phyloP scores from a whole-genome alignment of 2,888 invertebrate genomes.

The Parnassius glacialis region DNA sequence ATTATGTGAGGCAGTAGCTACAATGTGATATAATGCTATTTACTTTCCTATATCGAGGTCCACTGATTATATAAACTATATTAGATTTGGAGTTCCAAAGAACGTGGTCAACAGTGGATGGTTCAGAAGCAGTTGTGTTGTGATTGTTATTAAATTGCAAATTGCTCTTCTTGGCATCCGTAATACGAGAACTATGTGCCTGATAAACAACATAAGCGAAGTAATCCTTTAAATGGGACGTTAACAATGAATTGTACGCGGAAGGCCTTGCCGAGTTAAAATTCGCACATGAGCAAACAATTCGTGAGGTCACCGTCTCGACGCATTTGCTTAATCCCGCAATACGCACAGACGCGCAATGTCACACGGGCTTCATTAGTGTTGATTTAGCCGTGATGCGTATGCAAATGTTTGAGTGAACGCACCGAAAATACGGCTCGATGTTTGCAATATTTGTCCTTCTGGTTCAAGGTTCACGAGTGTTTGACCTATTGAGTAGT shows the following conservation, averaged over 20 bases:
- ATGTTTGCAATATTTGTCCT: conserved; percentile 8
- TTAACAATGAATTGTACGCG: conserved; percentile 38
- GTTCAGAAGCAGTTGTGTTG: too few relatives aligned
- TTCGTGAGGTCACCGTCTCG: conserved; percentile 40
- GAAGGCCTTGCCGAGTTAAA: conserved; percentile 50
- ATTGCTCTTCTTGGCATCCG: conserved; percentile 1
- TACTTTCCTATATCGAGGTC: too few relatives aligned
- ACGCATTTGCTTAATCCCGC: conserved; percentile 26
- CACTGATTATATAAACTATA: too few relatives aligned
- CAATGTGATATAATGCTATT: too few relatives aligned
- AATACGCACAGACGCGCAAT: conserved; percentile 3
- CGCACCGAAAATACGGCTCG: background rate
- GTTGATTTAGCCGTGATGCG: conserved; percentile 11
- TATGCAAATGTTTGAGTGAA: conserved; percentile 14
- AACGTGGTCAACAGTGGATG: too few relatives aligned
- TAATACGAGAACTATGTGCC: conserved; percentile 1
- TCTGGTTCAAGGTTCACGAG: background rate
- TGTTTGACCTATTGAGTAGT: too few relatives aligned
- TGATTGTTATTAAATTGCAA: too few relatives aligned
- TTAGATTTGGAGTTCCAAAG: too few relatives aligned
- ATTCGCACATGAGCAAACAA: conserved; percentile 60
- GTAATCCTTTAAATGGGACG: conserved; percentile 22
- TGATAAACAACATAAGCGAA: conserved; percentile 6
- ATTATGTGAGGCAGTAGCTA: too few relatives aligned
- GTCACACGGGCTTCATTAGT: conserved; percentile 10